phyloP scores from a whole-genome alignment of 2,888 invertebrate genomes.

The Lapara coniferarum region DNA sequence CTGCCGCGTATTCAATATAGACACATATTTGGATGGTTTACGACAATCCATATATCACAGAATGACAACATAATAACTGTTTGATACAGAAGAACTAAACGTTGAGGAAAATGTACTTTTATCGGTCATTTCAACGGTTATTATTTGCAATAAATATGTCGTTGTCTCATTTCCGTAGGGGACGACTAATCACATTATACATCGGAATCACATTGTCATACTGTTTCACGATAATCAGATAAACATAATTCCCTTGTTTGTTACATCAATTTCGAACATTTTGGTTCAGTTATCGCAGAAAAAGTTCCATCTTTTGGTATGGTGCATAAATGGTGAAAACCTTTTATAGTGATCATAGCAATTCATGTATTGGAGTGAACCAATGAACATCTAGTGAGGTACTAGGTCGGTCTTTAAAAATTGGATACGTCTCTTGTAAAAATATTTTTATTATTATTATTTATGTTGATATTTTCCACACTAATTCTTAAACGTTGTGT shows the following conservation, averaged over 20 bases:
- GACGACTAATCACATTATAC: slow-evolving; percentile 45
- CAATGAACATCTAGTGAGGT: too few relatives aligned
- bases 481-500: neutral
- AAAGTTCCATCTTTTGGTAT: neutral
- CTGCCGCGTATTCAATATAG: too few relatives aligned
- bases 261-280: slow-evolving; percentile 40
- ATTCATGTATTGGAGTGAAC: too few relatives aligned
- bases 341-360: too few relatives aligned
- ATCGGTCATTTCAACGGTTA: slow-evolving; percentile 3
- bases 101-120: slow-evolving; percentile 11
- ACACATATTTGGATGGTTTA: neutral
- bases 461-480: too few relatives aligned
- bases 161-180: slow-evolving; percentile 40
- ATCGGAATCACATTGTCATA: slow-evolving; percentile 41
- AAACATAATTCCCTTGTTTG: slow-evolving; percentile 47
- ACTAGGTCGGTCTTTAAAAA: too few relatives aligned
- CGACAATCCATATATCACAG: neutral
- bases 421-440: too few relatives aligned
- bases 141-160: slow-evolving; percentile 32
- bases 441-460: too few relatives aligned
- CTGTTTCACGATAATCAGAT: slow-evolving; percentile 47
- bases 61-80: neutral
- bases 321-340: too few relatives aligned
- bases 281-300: neutral
- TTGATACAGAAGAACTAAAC: neutral